A percentile compares a stretch with the other conserved stretches of the same genome.
Conservation (phyloP, 2,113 vertebrate species). For the Podarcis raffonei region DNA sequence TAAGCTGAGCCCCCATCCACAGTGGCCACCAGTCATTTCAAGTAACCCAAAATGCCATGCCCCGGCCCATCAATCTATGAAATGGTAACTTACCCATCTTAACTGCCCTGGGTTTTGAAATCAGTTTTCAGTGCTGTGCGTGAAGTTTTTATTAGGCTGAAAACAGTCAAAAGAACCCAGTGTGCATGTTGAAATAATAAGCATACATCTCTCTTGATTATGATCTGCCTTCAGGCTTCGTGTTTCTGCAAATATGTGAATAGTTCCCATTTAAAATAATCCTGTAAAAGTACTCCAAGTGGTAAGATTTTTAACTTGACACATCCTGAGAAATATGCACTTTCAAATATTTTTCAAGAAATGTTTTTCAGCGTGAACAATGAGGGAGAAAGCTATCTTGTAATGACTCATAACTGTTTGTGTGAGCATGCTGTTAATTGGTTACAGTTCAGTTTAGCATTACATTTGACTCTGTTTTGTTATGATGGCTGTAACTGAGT, state of each 20-base stretch:
- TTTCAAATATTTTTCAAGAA: background rate
- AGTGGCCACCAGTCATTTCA: too few species aligned
- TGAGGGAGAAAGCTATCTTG: background rate
- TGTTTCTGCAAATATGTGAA: background rate
- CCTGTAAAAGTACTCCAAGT: background rate
- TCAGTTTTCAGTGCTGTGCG: background rate
- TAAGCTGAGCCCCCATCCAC: background rate
- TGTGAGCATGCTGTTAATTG: slow-evolving; percentile 36
- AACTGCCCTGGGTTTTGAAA: background rate
- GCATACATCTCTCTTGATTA: background rate
- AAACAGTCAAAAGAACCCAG: background rate
- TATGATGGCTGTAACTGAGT: slow-evolving; percentile 50
- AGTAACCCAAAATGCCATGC: too few species aligned
- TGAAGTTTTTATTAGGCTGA: background rate
- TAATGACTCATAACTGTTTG: background rate
- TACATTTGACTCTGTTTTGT: slow-evolving; percentile 44
- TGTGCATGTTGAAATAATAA: background rate
- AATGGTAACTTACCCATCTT: background rate
- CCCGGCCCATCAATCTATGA: too few species aligned
- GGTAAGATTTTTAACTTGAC: background rate
- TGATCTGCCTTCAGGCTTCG: background rate
- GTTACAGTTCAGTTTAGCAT: slow-evolving; percentile 49
- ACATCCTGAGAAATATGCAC: background rate
- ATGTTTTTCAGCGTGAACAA: background rate
- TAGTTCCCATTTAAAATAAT: background rate